These are phyloP conservation scores for Diuraphis noxia DNA, from an alignment of 1,140 invertebrate species.

Conservation along the genomic window DNA sequence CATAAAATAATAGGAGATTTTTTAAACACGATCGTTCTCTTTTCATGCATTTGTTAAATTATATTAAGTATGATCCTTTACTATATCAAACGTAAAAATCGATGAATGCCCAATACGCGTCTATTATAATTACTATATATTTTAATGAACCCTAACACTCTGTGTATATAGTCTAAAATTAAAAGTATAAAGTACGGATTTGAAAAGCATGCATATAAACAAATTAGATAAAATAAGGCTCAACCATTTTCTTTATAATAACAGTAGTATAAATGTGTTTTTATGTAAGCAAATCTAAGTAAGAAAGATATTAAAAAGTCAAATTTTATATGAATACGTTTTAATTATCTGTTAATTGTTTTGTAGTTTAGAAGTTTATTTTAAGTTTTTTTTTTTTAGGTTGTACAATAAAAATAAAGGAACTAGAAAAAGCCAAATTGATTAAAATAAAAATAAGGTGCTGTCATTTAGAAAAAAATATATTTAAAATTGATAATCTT, in stretches of 20 bases:
- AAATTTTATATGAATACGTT: neutral
- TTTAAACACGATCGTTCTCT: neutral
- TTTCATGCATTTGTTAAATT: neutral
- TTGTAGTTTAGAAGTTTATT: neutral
- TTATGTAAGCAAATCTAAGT: neutral
- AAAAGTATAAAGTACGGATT: neutral
- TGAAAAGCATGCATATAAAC: neutral
- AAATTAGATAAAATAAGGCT: neutral
- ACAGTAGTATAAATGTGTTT: neutral
- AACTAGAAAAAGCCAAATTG: neutral
- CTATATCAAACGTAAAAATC: neutral
- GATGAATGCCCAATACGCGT: neutral
- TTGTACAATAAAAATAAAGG: too few relatives aligned
- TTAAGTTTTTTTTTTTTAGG: too few relatives aligned
- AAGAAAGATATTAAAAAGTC: neutral
- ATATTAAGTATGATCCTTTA: too few relatives aligned
- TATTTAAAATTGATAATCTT: neutral
- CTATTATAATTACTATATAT: neutral
- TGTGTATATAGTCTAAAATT: neutral
- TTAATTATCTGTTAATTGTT: neutral
- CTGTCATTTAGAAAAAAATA: neutral
- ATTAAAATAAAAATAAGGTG: neutral
- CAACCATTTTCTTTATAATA: neutral
- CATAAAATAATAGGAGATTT: neutral
- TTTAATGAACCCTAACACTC: neutral